A percentile compares a stretch with the other conserved stretches of the same genome.
Evolutionary conservation across 2,113 vertebrate genomes (phyloP).

Genomic region (Muntiacus reevesi): DNA sequence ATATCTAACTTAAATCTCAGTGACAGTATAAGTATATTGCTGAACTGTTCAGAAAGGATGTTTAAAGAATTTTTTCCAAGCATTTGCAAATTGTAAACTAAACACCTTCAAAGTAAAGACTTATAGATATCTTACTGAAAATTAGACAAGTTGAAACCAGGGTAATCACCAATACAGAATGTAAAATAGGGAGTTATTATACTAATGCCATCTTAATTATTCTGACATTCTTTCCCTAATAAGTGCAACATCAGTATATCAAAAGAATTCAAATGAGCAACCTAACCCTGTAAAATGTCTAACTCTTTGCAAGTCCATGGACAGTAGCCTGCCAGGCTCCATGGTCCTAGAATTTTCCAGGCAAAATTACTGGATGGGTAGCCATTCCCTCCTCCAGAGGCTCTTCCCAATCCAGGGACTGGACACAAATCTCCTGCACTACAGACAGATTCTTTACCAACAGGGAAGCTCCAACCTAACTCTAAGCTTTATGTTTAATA

Average conservation of each 20-base stretch:
- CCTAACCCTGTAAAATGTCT: not conserved
- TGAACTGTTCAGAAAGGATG: constrained; percentile 55
- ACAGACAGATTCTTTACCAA: not conserved
- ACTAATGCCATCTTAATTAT: not conserved
- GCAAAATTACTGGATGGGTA: not conserved
- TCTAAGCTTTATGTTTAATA: not conserved
- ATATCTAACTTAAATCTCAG: constrained; percentile 68
- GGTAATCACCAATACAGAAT: not conserved
- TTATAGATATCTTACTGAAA: constrained; percentile 55
- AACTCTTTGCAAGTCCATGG: not conserved
- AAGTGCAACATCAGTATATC: not conserved
- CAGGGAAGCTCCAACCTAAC: not conserved
- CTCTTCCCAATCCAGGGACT: not conserved
- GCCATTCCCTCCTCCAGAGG: not conserved
- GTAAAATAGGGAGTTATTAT: not conserved
- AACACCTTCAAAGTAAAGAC: constrained; percentile 62
- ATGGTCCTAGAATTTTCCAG: not conserved
- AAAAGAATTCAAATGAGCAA: constrained; percentile 10
- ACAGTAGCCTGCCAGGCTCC: not conserved
- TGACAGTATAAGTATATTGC: constrained; percentile 60
- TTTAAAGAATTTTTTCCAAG: constrained; percentile 58
- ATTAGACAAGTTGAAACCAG: not conserved
- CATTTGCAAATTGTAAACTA: constrained; percentile 59
- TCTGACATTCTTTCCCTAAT: not conserved
- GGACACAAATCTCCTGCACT: not conserved